Conservation (phyloP, 1,140 invertebrate species). For the Phymorhynchus buccinoides region DNA sequence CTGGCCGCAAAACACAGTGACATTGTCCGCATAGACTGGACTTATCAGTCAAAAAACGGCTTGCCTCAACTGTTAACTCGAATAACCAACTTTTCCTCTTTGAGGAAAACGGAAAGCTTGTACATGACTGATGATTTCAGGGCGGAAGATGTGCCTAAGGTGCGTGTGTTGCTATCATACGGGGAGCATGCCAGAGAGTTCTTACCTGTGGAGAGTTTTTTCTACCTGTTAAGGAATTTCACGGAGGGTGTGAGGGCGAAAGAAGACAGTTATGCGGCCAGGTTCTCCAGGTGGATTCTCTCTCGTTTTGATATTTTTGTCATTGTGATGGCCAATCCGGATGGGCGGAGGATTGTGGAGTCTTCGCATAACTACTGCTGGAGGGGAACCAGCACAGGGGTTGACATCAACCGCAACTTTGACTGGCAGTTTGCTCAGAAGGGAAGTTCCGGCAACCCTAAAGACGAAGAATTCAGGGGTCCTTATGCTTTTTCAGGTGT, state of each 20-base stretch:
- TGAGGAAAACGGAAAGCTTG: not conserved
- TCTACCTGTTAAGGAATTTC: conserved; percentile 62
- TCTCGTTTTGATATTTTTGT: conserved; percentile 64
- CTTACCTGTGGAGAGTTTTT: conserved; percentile 66
- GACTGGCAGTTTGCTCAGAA: conserved; percentile 68
- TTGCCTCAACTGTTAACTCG: conserved; percentile 59
- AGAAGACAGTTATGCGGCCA: conserved; percentile 31
- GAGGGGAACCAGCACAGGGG: conserved; percentile 67
- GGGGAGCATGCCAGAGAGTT: conserved; percentile 72
- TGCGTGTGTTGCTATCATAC: conserved; percentile 66
- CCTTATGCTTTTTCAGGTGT: conserved; percentile 66
- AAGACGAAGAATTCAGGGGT: conserved; percentile 70
- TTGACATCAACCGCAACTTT: conserved; percentile 71
- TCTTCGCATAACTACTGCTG: conserved; percentile 67
- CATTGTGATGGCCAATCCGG: conserved; percentile 67
- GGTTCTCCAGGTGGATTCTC: conserved; percentile 52
- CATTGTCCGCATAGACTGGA: conserved; percentile 52
- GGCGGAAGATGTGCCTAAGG: conserved; percentile 43
- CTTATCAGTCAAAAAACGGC: conserved; percentile 55
- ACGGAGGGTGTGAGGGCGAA: conserved; percentile 51
- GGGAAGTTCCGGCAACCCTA: conserved; percentile 63
- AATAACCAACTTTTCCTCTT: conserved; percentile 60
- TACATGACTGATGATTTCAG: not conserved
- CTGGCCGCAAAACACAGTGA: conserved; percentile 53
- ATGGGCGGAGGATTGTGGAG: conserved; percentile 66